Evolutionary conservation across 2,797 vertebrate genomes (phyloP), one percentile per base, ranked within the genome.

Genomic region (Coregonus suidteri): DNA sequence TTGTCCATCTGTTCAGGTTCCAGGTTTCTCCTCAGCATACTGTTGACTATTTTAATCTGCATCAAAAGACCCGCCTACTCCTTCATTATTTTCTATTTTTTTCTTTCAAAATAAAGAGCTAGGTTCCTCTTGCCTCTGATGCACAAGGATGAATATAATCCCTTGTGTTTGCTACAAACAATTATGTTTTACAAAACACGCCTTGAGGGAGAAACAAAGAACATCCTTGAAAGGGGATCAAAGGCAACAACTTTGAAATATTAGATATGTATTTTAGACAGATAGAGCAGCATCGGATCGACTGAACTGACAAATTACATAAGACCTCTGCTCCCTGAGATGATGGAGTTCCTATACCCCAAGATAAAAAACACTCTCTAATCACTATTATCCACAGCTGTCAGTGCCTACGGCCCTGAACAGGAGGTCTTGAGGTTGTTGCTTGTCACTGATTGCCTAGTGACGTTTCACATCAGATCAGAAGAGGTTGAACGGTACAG

Each of bases 1-100:
- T 79, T 79, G 83, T 82, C 84, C 87, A 89, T 89, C 83, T 88
- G 86, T 79, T 88, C 82, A 81, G 51, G 75, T 73, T 84, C 80
- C 70, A 76, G 16, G 74, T 82, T 85, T 85, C 88, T 88, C 87
- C 80, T 67, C 84, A 85, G 20, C 77, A 88, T 68, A 81, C 79
- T 75, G 82, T 86, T 86, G 78, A 86, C 82, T 81, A 85, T 88
- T 83, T 77, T 83, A 54, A 83, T 86, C 79, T 76, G 77, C 74
- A 77, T 84, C 88, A 84, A 69, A 76, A 67, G 16, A n/a, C 81
- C 34, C 37, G 34, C 77, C 82, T 84, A 79, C 7, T 7, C 65
- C 81, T 69, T 54, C 71, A 74, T 41, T 77, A 79, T 82, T 20
- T 18, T 37, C 6, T 34, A 6, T 70, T 75, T 51, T 0, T 62